These are phyloP conservation scores for Rhinolophus sinicus DNA, from an alignment of 2,113 vertebrate genomes.

Conservation along the genomic window DNA sequence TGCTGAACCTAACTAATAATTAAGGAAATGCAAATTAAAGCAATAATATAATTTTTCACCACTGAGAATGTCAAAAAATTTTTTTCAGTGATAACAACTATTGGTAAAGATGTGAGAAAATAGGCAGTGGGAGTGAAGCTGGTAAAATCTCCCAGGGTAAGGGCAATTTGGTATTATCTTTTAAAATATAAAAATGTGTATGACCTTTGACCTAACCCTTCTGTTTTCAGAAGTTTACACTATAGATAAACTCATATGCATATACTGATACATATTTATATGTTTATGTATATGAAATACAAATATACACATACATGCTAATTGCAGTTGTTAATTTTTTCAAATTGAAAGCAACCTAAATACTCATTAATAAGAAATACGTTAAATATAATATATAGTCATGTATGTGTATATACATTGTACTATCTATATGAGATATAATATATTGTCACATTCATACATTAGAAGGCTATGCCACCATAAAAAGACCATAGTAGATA, in stretches of 20 bases:
- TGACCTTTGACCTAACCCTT: background rate
- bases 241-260: background rate
- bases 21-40: background rate
- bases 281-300: background rate
- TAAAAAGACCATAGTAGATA: background rate
- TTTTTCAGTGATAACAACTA: background rate
- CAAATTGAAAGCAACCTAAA: background rate
- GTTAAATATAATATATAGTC: background rate
- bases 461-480: background rate
- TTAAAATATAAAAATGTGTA: background rate
- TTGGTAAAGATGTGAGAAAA: background rate
- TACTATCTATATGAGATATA: background rate
- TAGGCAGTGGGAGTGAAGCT: background rate
- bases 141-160: background rate
- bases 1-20: background rate
- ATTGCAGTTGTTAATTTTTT: background rate
- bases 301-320: background rate
- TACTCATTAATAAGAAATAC: background rate
- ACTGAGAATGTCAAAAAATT: background rate
- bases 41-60: background rate
- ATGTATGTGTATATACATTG: background rate
- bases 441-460: background rate
- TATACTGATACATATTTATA: background rate
- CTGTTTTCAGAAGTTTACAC: background rate
- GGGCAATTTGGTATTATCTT: background rate